Base-by-base conservation (phyloP, 2,797 vertebrate species). In the Enteromius mattozi region DNA sequence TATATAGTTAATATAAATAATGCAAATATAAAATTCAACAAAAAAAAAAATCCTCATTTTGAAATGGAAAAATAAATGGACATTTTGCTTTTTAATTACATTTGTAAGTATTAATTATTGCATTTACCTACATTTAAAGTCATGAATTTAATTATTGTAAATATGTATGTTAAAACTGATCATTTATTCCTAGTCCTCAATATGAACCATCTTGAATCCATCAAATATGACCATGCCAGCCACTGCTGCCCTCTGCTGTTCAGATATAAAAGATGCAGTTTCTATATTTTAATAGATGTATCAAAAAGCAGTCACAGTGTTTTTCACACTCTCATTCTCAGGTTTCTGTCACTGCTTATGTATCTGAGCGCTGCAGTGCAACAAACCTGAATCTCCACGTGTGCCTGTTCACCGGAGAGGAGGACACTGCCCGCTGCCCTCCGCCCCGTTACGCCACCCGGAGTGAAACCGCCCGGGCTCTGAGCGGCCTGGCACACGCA, bases 311-410 rank as follows among this genome's bases (percentile, higher is more conserved):
- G 66, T 51, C 45, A 56, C 13, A 45, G 4, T 51, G 54, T 37
- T 69, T 71, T 37, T 6, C 21, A 33, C 51, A 14, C 37, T 40
- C 45, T 27, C 19, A 0, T 83, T 83, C 51, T 0, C 91, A 97
- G 96, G 82, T 89, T 10, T 16, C 35, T 0, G 0, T 96, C 65
- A 89, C 89, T 40, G 89, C 91, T 30, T 96, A 96, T 0, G 6
- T 95, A 89, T 90, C 92, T 0, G 94, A 96, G 83, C 86, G 84
- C 75, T 94, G 92, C 42, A 78, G 77, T 0, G 92, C 92, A 27
- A 89, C 89, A 1, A 91, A 93, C 77, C 85, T 96, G 19, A 92
- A 88, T 9, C 91, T 96, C 37, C 94, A 96, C 0, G 91, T 95
- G 19, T 96, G 94, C 80, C 92, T 97, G 27, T 95, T 95, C 89